These are phyloP conservation scores for Pandemis heparana DNA, from an alignment of 2,888 invertebrate species.

Conservation along the genomic window DNA sequence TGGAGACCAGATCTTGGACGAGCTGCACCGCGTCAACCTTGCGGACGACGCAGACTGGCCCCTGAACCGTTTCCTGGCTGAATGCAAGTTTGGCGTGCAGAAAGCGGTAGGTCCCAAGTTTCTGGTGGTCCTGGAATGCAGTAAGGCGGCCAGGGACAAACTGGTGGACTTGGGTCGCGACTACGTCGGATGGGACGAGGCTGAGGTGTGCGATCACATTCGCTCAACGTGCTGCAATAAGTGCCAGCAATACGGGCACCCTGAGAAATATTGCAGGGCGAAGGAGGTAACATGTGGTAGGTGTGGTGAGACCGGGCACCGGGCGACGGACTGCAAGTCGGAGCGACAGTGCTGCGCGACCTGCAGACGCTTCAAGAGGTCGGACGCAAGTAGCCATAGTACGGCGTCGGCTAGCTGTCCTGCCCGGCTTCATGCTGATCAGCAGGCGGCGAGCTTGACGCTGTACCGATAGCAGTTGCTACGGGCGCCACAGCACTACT, in stretches of 20 bases:
- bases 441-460: not conserved
- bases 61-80: fast-evolving
- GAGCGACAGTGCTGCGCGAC: slow-evolving; percentile 37
- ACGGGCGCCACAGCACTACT: not conserved
- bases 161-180: not conserved
- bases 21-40: slow-evolving; percentile 33
- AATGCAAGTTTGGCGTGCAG: slow-evolving; percentile 9
- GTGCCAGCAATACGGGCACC: slow-evolving; percentile 58
- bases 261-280: slow-evolving; percentile 49
- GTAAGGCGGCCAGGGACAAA: slow-evolving; percentile 9
- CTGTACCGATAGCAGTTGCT: slow-evolving; percentile 40
- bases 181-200: slow-evolving; percentile 46
- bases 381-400: not conserved
- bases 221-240: slow-evolving; percentile 48
- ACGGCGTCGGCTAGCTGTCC: slow-evolving; percentile 45
- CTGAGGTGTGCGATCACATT: slow-evolving; percentile 23
- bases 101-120: not conserved
- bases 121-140: slow-evolving; percentile 42
- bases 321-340: not conserved
- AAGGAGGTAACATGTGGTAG: slow-evolving; percentile 41
- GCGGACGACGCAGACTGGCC: slow-evolving; percentile 36
- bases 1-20: not conserved
- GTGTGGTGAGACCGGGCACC: slow-evolving; percentile 46
- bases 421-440: slow-evolving; percentile 16
- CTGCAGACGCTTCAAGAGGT: slow-evolving; percentile 25